These are phyloP conservation scores for Eurytemora carolleeae DNA, from an alignment of 1,140 invertebrate genomes.

Conservation along the genomic window DNA sequence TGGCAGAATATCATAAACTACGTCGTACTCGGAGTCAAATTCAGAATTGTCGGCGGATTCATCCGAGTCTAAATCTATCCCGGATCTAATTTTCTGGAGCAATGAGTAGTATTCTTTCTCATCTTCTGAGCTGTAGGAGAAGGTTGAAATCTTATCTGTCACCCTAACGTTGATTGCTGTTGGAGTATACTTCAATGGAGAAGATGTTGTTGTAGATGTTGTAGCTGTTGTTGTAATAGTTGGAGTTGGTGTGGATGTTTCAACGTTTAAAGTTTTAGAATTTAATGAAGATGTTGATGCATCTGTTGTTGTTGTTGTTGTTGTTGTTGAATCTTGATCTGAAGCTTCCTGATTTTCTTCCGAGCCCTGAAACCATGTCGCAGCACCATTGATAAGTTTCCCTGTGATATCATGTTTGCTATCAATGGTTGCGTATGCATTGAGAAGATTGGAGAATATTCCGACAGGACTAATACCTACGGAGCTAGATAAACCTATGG, in stretches of 20 bases:
- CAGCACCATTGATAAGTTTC: not conserved
- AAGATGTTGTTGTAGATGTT: not conserved
- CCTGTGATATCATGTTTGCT: conserved; percentile 15
- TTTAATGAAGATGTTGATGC: too few relatives aligned
- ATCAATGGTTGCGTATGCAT: conserved; percentile 13
- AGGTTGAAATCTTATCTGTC: not conserved
- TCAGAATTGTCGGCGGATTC: not conserved
- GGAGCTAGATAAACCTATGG: not conserved
- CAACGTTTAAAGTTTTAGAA: too few relatives aligned
- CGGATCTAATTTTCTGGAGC: not conserved
- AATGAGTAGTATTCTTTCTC: not conserved
- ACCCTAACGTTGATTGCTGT: too few relatives aligned
- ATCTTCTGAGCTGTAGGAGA: not conserved
- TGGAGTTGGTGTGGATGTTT: not conserved
- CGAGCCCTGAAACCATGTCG: not conserved
- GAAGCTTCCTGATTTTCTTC: too few relatives aligned
- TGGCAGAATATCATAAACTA: conserved; percentile 1
- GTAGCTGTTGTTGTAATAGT: not conserved
- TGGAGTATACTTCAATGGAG: not conserved
- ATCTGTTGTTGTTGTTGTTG: too few relatives aligned
- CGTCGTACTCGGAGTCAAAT: not conserved
- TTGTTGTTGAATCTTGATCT: too few relatives aligned
- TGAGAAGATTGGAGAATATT: conserved; percentile 13
- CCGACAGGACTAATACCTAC: conserved; percentile 3
- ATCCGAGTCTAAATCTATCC: not conserved